phyloP scores from a whole-genome alignment of 2,888 invertebrate species.

The Phaedon cochleariae region DNA sequence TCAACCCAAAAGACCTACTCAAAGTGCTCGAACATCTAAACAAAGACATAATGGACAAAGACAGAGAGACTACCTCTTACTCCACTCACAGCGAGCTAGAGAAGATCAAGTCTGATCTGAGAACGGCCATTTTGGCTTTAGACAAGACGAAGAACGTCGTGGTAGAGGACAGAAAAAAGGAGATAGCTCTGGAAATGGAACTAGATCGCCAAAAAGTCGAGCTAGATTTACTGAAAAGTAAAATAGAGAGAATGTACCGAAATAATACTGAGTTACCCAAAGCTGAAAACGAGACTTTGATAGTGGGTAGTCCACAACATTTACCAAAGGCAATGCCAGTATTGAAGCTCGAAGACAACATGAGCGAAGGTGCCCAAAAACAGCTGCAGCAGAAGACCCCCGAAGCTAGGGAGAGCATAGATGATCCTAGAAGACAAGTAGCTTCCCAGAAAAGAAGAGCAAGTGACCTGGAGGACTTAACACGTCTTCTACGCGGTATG shows the following conservation, averaged over 20 bases:
- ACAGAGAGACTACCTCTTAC: too few species aligned
- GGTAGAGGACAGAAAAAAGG: constrained; percentile 39
- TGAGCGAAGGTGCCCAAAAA: neutral
- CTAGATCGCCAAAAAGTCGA: constrained; percentile 43
- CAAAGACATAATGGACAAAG: constrained; percentile 9
- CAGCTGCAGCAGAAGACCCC: too few species aligned
- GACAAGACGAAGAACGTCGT: constrained; percentile 43
- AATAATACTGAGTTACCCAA: constrained; percentile 10
- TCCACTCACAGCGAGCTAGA: constrained; percentile 37
- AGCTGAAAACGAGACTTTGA: neutral
- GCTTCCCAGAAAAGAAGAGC: too few species aligned
- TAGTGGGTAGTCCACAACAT: constrained; percentile 19
- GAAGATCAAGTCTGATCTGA: constrained; percentile 40
- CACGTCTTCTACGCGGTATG: too few species aligned
- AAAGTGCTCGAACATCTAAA: constrained; percentile 34
- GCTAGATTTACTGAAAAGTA: constrained; percentile 35
- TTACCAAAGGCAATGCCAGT: constrained; percentile 22
- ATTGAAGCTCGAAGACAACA: too few species aligned
- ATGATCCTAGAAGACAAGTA: too few species aligned
- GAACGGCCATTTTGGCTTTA: constrained; percentile 35
- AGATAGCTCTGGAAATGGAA: constrained; percentile 43
- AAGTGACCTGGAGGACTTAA: neutral
- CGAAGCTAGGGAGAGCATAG: too few species aligned
- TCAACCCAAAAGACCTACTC: constrained; percentile 25
- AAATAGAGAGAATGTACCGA: constrained; percentile 33